A percentile compares a stretch with the other conserved stretches of the same genome.
These are phyloP conservation scores for Brienomyrus longianalis DNA, from an alignment of 2,113 vertebrate genomes.

Conservation along the genomic window DNA sequence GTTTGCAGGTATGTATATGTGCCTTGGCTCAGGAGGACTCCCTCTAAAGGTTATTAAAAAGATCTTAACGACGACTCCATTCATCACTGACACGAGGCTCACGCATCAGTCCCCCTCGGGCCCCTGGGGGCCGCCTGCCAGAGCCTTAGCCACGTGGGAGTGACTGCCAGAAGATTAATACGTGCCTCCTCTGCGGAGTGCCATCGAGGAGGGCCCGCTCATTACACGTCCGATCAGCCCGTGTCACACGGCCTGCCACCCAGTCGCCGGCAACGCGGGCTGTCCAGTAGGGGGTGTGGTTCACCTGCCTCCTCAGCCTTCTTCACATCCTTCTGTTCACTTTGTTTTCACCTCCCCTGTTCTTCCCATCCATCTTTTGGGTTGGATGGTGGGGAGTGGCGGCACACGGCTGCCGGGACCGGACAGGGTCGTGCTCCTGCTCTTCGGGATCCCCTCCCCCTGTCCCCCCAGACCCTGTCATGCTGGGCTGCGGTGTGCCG, in stretches of 20 bases:
- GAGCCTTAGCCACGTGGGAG: constrained; percentile 17
- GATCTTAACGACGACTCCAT: constrained; percentile 34
- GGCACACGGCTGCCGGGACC: neutral
- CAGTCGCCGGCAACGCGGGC: neutral
- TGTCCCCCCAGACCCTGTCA: neutral
- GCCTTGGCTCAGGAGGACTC: constrained; percentile 15
- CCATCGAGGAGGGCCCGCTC: constrained; percentile 19
- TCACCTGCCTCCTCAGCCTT: constrained; percentile 19
- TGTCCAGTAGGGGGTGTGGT: constrained; percentile 7
- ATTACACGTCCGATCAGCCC: constrained; percentile 31
- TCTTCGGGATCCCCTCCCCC: neutral
- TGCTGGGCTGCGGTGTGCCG: neutral
- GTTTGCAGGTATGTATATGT: constrained; percentile 38
- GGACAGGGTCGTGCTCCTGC: neutral
- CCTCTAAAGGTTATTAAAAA: constrained; percentile 40
- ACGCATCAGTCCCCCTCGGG: constrained; percentile 32
- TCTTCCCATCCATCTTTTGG: neutral
- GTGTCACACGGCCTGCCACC: constrained; percentile 21
- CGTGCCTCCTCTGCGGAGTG: constrained; percentile 18
- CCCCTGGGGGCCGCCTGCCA: constrained; percentile 35
- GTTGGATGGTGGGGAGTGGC: neutral
- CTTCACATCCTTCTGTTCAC: constrained; percentile 28
- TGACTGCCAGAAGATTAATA: constrained; percentile 39
- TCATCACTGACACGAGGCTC: constrained; percentile 38
- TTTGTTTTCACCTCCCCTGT: neutral